Evolutionary conservation across 2,888 invertebrate species (phyloP).

Genomic region (Cryptophagus acutangulus): DNA sequence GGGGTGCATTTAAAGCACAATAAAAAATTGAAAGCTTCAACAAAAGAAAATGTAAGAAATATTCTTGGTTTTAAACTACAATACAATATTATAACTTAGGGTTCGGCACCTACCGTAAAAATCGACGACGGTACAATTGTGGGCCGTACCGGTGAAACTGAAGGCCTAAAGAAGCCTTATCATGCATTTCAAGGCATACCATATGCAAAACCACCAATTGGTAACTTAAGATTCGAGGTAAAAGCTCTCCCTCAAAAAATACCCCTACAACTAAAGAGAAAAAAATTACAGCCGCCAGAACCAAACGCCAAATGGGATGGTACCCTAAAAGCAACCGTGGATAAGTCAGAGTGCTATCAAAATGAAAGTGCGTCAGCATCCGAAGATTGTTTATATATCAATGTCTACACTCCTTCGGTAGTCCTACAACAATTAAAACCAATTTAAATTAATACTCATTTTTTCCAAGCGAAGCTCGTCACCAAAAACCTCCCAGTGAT

Average conservation of each 20-base stretch:
- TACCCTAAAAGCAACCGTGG: neutral
- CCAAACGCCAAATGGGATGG: too few species aligned
- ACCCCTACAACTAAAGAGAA: too few species aligned
- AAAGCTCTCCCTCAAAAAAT: too few species aligned
- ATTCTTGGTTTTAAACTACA: too few species aligned
- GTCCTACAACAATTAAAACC: neutral
- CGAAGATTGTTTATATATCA: constrained; percentile 6
- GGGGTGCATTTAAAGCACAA: too few species aligned
- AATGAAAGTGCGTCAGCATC: neutral
- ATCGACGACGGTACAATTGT: constrained; percentile 3
- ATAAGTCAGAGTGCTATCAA: constrained; percentile 1
- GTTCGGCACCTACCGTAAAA: too few species aligned
- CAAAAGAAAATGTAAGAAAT: too few species aligned
- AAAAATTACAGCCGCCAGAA: neutral
- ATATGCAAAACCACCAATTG: constrained; percentile 21
- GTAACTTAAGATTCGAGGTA: constrained; percentile 20
- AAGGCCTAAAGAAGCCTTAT: constrained; percentile 1
- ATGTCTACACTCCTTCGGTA: constrained; percentile 6
- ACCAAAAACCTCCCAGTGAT: constrained; percentile 30
- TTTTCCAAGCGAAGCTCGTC: too few species aligned
- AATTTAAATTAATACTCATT: neutral
- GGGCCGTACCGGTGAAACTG: neutral
- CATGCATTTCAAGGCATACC: constrained; percentile 19
- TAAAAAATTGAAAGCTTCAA: too few species aligned
- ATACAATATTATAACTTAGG: too few species aligned